phyloP scores from a whole-genome alignment of 2,113 vertebrate species.

The Thamnophis sirtalis region DNA sequence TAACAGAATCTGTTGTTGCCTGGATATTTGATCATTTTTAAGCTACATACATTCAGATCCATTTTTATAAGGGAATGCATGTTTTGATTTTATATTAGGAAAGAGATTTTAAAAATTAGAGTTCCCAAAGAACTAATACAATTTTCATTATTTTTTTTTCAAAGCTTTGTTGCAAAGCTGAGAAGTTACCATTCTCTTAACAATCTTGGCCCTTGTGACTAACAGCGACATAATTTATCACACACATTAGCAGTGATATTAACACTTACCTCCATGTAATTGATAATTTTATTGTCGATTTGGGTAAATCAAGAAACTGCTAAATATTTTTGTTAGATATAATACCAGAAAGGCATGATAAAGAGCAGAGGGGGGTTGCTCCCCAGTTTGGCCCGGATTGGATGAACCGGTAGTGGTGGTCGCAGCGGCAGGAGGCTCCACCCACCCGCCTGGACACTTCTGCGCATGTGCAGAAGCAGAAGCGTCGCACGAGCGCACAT shows the following conservation, averaged over 20 bases:
- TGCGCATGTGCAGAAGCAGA: no score
- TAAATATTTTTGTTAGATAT: no score
- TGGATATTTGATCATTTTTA: neutral
- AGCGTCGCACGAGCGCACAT: no score
- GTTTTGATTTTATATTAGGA: neutral
- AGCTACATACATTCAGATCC: neutral
- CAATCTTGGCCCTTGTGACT: neutral
- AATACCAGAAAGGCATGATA: no score
- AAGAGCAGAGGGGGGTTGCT: no score
- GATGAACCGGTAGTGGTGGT: no score
- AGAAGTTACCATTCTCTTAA: neutral
- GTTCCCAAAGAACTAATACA: conserved; percentile 4
- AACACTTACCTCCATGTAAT: neutral
- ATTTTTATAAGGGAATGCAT: neutral
- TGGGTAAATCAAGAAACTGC: neutral
- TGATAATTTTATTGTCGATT: no score
- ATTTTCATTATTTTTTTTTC: conserved; percentile 21
- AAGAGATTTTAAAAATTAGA: neutral
- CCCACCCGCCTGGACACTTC: no score
- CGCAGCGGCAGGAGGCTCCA: no score
- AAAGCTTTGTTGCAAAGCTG: conserved; percentile 18
- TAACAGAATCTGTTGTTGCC: neutral
- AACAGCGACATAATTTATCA: neutral
- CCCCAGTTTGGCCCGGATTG: no score
- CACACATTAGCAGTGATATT: neutral